Evolutionary conservation across 2,113 vertebrate species (phyloP).

Genomic region (Falco punctatus): DNA sequence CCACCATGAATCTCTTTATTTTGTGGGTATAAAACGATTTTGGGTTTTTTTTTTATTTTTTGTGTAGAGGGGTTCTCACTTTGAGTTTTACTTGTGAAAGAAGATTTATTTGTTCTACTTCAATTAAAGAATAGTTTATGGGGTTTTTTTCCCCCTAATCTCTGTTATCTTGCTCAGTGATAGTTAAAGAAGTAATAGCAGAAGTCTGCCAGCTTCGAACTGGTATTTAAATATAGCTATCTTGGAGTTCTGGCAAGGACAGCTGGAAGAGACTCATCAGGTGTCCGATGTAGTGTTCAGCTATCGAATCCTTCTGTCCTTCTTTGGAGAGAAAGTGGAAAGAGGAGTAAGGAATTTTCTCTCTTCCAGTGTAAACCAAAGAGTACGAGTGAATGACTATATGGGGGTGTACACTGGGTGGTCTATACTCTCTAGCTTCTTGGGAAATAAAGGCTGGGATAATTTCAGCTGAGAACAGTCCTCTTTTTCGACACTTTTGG

Average conservation of each 20-base stretch:
- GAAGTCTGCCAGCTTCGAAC: not conserved
- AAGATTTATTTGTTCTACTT: not conserved
- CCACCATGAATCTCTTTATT: not conserved
- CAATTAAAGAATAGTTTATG: not conserved
- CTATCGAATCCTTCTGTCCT: not conserved
- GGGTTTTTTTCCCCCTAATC: not conserved
- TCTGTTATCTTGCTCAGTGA: not conserved
- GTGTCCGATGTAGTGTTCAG: not conserved
- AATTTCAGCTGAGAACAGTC: not conserved
- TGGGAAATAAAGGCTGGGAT: not conserved
- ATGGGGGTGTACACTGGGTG: accelerated
- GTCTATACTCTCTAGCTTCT: not conserved
- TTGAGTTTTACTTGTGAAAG: not conserved
- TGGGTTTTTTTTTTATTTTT: not conserved
- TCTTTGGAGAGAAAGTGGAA: not conserved
- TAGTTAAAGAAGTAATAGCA: not conserved
- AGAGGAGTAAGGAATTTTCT: not conserved
- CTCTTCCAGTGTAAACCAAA: not conserved
- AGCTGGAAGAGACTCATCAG: not conserved
- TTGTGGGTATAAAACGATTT: not conserved
- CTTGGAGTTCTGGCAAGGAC: not conserved
- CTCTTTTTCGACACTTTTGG: not conserved
- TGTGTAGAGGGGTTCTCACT: not conserved
- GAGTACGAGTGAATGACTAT: not conserved
- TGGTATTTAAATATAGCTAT: not conserved